phyloP scores from a whole-genome alignment of 1,140 invertebrate species.

The Colletes gigas region DNA sequence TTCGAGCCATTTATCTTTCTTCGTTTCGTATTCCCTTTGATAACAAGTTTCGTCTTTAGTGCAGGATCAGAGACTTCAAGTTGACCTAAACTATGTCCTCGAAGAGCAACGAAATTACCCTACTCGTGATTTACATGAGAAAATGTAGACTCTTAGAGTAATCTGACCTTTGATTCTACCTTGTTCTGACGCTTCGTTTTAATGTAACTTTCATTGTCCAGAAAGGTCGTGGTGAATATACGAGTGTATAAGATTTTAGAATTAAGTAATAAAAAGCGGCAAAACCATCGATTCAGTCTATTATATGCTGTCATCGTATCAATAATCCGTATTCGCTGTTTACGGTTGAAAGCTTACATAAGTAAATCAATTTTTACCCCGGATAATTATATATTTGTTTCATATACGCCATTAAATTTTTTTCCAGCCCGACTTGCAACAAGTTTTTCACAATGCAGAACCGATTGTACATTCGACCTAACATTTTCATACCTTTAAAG shows the following conservation, averaged over 20 bases:
- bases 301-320: neutral
- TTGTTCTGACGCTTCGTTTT: conserved; percentile 19
- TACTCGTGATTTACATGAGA: conserved; percentile 9
- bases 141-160: conserved; percentile 20
- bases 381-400: no score
- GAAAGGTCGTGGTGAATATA: conserved; percentile 1
- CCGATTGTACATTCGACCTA: neutral
- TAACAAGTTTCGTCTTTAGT: neutral
- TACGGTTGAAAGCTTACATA: no score
- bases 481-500: conserved; percentile 16
- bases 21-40: neutral
- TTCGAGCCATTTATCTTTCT: neutral
- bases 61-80: neutral
- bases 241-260: neutral
- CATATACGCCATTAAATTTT: neutral
- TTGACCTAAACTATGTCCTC: neutral
- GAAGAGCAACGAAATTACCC: neutral
- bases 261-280: neutral
- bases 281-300: neutral
- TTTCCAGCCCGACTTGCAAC: neutral
- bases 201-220: conserved; percentile 29
- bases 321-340: neutral
- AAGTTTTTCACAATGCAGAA: neutral
- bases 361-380: no score
- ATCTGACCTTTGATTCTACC: conserved; percentile 32